Evolutionary conservation across 2,797 vertebrate genomes (phyloP), one percentile per base, ranked within the genome.

Genomic region (Fistularia commersonii): DNA sequence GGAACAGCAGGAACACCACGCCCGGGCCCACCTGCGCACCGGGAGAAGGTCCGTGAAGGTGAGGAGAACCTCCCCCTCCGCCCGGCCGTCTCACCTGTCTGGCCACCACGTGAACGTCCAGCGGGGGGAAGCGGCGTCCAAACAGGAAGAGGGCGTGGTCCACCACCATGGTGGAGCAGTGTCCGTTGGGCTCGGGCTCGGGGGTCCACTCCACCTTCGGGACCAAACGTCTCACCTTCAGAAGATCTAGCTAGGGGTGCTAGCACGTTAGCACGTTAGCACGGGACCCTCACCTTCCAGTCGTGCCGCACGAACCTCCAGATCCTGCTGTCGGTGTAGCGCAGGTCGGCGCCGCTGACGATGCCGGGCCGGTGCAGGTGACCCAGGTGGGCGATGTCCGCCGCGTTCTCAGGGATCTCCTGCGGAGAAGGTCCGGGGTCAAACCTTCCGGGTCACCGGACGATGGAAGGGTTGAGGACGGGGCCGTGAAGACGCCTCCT

Each of bases 381-480:
- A 32, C 54, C 50, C 41, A 94, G 79, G 68, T 93, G 93, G 44
- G 92, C 88, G 0, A 79, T 49, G 34, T 93, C 92, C 0, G 88
- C 93, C 0, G 86, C 92, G 0, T 95, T 95, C 82, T 94, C 92
- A 0, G 93, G 92, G 53, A 95, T 92, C 64, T 94, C 93, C 93
- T 95, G 45, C 6, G 14, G 23, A 8, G 36, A 40, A n/a, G 0
- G 39, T 23, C 11, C 15, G 31, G 1, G 11, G 7, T n/a, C 33
- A 38, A 7, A 32, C 0, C 8, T 8, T 34, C 3, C 3, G 13
- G 15, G 41, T 8, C 23, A 1, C 8, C 13, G 8, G 12, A 31
- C n/a, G 7, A 10, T 3, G 33, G 45, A 5, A 13, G 33, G 13
- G 10, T 15, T 6, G 15, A 10, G 15, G 15, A 15, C 6, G 3